Conservation (phyloP, 1,140 invertebrate genomes). For the Littorina saxatilis region DNA sequence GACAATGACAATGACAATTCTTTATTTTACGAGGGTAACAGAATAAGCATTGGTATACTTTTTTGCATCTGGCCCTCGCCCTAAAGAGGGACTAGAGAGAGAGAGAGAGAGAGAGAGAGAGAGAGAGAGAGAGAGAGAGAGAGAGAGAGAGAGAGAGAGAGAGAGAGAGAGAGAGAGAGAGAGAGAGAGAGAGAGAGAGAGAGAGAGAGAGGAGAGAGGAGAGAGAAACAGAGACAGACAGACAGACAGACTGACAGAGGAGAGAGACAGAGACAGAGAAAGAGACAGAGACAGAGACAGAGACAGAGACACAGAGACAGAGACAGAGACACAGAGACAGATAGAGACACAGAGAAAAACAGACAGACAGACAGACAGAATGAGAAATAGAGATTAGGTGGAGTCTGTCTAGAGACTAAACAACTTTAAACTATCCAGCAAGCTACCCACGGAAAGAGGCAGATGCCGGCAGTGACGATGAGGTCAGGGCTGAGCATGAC, state of each 20-base stretch:
- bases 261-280: slow-evolving; percentile 9
- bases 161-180: neutral
- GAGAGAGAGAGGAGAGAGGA: neutral
- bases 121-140: neutral
- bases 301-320: neutral
- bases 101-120: too few relatives aligned
- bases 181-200: too few relatives aligned
- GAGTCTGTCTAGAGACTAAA: neutral
- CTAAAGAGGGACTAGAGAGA: too few relatives aligned
- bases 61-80: too few relatives aligned
- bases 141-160: slow-evolving; percentile 6
- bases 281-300: neutral
- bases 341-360: neutral
- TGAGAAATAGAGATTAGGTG: neutral
- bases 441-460: neutral
- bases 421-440: neutral
- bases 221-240: slow-evolving; percentile 7
- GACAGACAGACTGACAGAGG: neutral
- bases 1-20: too few relatives aligned
- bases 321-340: neutral
- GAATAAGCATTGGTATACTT: too few relatives aligned
- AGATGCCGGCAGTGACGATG: slow-evolving; percentile 14
- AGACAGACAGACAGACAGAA: neutral
- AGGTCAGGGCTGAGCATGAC: neutral
- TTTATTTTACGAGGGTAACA: too few relatives aligned